Percentiles rank a stretch among this genome's conserved stretches.
Conservation (phyloP, 2,113 vertebrate species). For the Colaptes auratus region DNA sequence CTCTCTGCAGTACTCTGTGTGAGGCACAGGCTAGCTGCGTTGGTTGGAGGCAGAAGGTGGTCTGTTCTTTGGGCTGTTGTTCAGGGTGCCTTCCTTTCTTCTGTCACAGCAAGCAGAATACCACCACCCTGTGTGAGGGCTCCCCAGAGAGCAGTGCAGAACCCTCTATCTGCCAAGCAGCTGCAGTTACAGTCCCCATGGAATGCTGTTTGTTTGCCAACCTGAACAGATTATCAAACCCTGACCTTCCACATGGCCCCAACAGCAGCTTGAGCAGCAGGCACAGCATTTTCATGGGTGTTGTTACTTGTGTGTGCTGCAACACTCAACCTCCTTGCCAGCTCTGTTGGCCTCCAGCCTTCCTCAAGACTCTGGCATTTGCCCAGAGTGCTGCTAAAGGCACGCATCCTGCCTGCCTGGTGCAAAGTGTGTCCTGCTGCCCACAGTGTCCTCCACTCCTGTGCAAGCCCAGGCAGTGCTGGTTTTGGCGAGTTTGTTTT, state of each 20-base stretch:
- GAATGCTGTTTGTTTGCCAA: accelerated
- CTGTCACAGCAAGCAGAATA: accelerated
- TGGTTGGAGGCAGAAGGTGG: accelerated
- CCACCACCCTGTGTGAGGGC: accelerated
- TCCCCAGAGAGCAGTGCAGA: accelerated
- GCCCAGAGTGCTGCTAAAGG: background rate
- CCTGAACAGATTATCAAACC: accelerated
- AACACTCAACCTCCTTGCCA: background rate
- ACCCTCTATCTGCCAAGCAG: background rate
- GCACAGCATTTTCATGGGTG: background rate
- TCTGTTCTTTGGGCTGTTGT: background rate
- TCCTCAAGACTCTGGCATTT: background rate
- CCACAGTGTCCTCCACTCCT: accelerated
- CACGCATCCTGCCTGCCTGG: background rate
- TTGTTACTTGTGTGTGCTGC: accelerated
- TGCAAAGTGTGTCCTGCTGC: background rate
- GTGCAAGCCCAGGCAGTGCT: accelerated
- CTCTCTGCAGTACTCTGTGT: accelerated
- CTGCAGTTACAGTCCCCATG: background rate
- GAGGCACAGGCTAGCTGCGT: background rate
- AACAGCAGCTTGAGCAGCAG: background rate
- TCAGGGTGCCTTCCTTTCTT: background rate
- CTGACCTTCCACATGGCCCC: background rate
- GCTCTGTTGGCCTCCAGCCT: accelerated
- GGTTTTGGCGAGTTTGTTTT: background rate